A percentile compares a stretch with the other conserved stretches of the same genome.
Conservation (phyloP, 2,113 vertebrate genomes). For the Triplophysa rosa region DNA sequence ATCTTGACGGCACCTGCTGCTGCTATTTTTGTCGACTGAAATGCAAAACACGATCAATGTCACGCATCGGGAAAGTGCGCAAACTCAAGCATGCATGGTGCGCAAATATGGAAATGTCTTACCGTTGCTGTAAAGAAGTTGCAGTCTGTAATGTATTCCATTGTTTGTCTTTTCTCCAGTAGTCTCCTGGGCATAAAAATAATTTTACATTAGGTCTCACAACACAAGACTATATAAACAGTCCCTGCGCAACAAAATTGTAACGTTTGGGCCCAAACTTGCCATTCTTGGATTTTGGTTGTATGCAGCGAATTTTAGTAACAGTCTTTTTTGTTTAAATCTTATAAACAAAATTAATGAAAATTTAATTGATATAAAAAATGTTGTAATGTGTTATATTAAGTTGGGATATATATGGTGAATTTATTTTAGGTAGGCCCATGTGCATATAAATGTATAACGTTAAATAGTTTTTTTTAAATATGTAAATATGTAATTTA, state of each 20-base stretch:
- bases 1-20: slow-evolving; percentile 11
- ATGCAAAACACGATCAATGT: not conserved
- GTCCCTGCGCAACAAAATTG: not conserved
- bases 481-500: not conserved
- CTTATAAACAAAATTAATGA: not conserved
- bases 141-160: slow-evolving; percentile 87
- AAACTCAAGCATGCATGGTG: not conserved
- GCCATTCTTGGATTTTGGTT: not conserved
- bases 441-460: not conserved
- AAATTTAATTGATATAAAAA: too few relatives aligned
- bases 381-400: not conserved
- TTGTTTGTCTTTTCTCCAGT: slow-evolving; percentile 90
- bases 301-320: not conserved
- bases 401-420: too few relatives aligned
- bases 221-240: slow-evolving; percentile 6
- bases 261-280: not conserved
- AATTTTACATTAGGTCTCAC: slow-evolving; percentile 28
- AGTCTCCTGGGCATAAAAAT: slow-evolving; percentile 75
- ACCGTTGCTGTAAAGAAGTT: slow-evolving; percentile 89
- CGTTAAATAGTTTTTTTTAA: not conserved
- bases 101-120: slow-evolving; percentile 52
- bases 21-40: not conserved
- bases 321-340: not conserved
- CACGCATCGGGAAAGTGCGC: slow-evolving; percentile 1
- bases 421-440: not conserved